Evolutionary conservation across 1,140 invertebrate genomes (phyloP).

Genomic region (Lepidurus couesii): DNA sequence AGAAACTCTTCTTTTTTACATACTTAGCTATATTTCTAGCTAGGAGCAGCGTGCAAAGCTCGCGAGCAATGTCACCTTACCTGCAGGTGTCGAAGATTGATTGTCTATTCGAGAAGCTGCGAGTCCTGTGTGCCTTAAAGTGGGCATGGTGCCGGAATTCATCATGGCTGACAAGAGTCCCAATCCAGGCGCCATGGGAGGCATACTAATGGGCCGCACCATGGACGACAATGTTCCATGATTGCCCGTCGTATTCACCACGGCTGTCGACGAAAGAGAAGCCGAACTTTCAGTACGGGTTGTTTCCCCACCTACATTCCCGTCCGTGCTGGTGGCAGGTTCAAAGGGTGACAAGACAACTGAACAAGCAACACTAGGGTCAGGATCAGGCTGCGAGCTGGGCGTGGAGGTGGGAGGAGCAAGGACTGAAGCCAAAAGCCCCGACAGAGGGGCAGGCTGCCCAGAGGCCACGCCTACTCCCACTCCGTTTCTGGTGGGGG

Average conservation of each 20-base stretch:
- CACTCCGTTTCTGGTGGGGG: slow-evolving; percentile 17
- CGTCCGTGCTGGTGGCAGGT: background rate
- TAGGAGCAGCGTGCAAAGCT: background rate
- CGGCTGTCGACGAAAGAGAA: slow-evolving; percentile 14
- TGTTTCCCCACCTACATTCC: background rate
- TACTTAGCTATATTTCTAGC: background rate
- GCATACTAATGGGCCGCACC: slow-evolving; percentile 25
- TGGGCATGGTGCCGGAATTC: background rate
- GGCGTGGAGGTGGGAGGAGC: slow-evolving; percentile 36
- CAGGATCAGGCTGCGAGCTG: slow-evolving; percentile 9
- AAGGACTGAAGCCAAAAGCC: slow-evolving; percentile 39
- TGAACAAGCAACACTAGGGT: background rate
- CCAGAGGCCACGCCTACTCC: background rate
- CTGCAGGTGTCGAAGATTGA: background rate
- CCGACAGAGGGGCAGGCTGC: slow-evolving; percentile 30
- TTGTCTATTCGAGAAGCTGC: background rate
- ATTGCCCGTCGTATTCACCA: background rate
- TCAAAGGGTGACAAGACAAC: slow-evolving; percentile 22
- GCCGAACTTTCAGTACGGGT: slow-evolving; percentile 8
- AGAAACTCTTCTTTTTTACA: too few relatives aligned
- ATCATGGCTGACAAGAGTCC: slow-evolving; percentile 34
- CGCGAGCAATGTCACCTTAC: background rate
- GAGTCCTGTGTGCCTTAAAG: background rate
- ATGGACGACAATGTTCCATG: slow-evolving; percentile 22
- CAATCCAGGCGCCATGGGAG: slow-evolving; percentile 31